Percentiles rank a stretch among this genome's conserved stretches.
Evolutionary conservation across 2,113 vertebrate genomes (phyloP).

Genomic region (Anas platyrhynchos): DNA sequence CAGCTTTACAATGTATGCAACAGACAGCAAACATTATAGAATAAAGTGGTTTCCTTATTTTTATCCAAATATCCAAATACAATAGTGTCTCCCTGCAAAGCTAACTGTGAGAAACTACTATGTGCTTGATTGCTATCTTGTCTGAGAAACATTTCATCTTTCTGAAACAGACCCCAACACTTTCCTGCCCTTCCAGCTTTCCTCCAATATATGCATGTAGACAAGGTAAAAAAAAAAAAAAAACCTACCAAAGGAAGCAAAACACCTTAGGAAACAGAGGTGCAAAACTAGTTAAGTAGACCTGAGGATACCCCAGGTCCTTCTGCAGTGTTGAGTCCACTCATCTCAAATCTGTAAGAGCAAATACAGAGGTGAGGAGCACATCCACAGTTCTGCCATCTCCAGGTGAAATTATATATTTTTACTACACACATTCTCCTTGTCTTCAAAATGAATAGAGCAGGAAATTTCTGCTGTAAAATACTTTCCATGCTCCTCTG

Average conservation of each 20-base stretch:
- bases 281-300: not conserved
- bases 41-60: not conserved
- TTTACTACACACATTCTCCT: not conserved
- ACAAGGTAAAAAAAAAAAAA: not conserved
- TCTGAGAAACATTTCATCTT: not conserved
- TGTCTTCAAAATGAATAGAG: not conserved
- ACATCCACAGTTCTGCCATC: not conserved
- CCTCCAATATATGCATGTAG: not conserved
- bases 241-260: not conserved
- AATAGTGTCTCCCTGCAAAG: accelerated
- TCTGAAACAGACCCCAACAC: not conserved
- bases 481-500: not conserved
- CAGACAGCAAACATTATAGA: not conserved
- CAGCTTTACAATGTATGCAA: not conserved
- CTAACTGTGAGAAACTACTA: not conserved
- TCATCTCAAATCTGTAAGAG: not conserved
- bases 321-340: not conserved
- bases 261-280: not conserved
- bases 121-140: not conserved
- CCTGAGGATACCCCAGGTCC: accelerated
- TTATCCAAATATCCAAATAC: not conserved
- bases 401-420: not conserved
- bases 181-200: not conserved
- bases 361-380: not conserved
- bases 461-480: not conserved